These are phyloP conservation scores for Corapipo altera DNA, from an alignment of 2,113 vertebrate genomes.

Conservation along the genomic window DNA sequence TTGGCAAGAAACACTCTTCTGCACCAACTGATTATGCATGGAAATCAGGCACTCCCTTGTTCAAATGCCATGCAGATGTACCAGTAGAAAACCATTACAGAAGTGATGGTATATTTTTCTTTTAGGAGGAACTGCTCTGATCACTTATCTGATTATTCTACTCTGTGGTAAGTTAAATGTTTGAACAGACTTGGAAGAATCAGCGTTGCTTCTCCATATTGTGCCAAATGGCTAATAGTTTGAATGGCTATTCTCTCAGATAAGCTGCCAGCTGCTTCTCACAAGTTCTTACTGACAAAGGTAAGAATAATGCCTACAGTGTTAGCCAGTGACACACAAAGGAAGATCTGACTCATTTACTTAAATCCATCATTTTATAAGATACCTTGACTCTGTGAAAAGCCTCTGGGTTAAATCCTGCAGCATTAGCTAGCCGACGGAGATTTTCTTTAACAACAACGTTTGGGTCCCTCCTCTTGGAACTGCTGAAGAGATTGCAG, in stretches of 20 bases:
- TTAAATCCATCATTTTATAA: not conserved
- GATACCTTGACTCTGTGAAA: slow-evolving; percentile 86
- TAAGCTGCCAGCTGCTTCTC: not conserved
- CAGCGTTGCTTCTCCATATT: not conserved
- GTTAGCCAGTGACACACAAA: not conserved
- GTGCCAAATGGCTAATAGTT: not conserved
- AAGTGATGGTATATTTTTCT: not conserved
- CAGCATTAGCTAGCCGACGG: slow-evolving; percentile 78
- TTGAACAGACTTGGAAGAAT: not conserved
- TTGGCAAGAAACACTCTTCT: not conserved
- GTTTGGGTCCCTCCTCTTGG: slow-evolving; percentile 81
- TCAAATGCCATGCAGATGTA: not conserved
- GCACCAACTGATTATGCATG: not conserved
- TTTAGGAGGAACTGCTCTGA: not conserved
- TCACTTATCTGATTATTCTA: not conserved
- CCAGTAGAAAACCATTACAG: not conserved
- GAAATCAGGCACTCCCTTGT: not conserved
- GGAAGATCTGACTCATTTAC: not conserved
- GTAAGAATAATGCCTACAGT: not conserved
- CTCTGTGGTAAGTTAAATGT: not conserved
- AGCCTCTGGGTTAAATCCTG: slow-evolving; percentile 81
- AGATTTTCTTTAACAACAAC: slow-evolving; percentile 86
- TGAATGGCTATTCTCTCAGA: not conserved
- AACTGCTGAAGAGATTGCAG: slow-evolving; percentile 91
- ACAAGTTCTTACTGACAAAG: not conserved